Base-by-base conservation (phyloP, 2,888 invertebrate genomes). In the Bugulina stolonifera region DNA sequence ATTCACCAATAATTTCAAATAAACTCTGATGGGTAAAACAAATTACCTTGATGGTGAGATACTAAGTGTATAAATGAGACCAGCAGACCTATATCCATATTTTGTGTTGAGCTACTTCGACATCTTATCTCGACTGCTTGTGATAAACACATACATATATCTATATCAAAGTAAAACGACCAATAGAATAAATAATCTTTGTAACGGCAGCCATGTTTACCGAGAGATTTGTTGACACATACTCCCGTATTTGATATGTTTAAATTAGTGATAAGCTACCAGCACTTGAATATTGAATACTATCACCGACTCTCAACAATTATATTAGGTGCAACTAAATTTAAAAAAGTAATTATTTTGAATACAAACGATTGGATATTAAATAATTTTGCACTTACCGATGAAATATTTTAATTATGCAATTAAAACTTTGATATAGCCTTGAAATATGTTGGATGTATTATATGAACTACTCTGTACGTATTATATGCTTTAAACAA, bases 261-360 rank as follows among this genome's bases (percentile, higher is more conserved):
- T 64, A 25, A 64, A 29, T 55, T 64, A 25, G 14, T 32, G 64
- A 64, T 64, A 64, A 64, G 64, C 64, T 64, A 64, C 64, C n/a
- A 3, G 5, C 32, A 64, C 64, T 64, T 34, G 32, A 64, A 10
- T 10, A 32, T 64, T 64, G 5, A 64, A 32, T 32, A 2, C 32
- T 64, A 64, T 64, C 64, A 32, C 2, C 18, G 3, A 43, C 18
- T 14, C 5, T 14, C 64, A 14, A 29, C 64, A 32, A 14, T 10
- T 14, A 3, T 2, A 27, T 27, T 64, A 64, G 32, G 64, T 64
- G 64, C 64, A 64, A 64, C 64, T 64, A 64, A 22, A 64, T 64
- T 64, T 29, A 64, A 10, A 64, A 64, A 64, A 32, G 10, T 32
- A 29, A 64, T 25, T 64, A 32, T 29, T 64, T 32, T 18, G 1